Base-by-base conservation (phyloP, 2,888 invertebrate genomes). In the Drosophila emarginata region DNA sequence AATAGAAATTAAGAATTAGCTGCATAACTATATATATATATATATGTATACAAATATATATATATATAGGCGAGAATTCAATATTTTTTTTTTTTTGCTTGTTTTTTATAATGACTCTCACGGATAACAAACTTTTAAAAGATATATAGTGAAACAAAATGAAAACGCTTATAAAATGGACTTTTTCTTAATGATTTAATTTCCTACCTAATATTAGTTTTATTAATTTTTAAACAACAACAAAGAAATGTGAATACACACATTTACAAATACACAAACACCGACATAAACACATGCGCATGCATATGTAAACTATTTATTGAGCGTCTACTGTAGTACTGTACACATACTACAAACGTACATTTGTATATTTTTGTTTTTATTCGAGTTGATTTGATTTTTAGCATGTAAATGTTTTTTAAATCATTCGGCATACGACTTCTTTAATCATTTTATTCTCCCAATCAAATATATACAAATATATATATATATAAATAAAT, bases 161-260 rank as follows among this genome's bases (percentile, higher is more conserved):
- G 80, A 72, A 82, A 82, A 82, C 82, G 82, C 82, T 82, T 82
- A 82, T 76, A 67, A 72, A 58, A 82, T 82, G 72, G 82, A 82
- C 82, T 82, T 82, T 72, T 81, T 76, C 82, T 81, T 78, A 76
- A 82, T 82, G 18, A 45, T 45, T 74, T 72, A 66, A 45, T 52
- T 61, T 64, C 56, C 74, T 63, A 51, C 28, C 15, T 61, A 37
- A 4, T 37, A 53, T 57, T 77, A 78, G 68, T 72, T 79, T 71
- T 67, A 67, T 72, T 80, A 70, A 64, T 52, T 77, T 71, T 69
- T 68, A 67, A 52, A 39, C 18, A 23, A 53, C 45, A 37, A 61
- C 15, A 53, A 51, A 28, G 26, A 32, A 18, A 18, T 23, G 23
- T 18, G 11, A 15, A 56, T n/a, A 57, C 54, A 61, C 64, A 40